Evolutionary conservation across 2,113 vertebrate species (phyloP).

Genomic region (Sorex araneus): DNA sequence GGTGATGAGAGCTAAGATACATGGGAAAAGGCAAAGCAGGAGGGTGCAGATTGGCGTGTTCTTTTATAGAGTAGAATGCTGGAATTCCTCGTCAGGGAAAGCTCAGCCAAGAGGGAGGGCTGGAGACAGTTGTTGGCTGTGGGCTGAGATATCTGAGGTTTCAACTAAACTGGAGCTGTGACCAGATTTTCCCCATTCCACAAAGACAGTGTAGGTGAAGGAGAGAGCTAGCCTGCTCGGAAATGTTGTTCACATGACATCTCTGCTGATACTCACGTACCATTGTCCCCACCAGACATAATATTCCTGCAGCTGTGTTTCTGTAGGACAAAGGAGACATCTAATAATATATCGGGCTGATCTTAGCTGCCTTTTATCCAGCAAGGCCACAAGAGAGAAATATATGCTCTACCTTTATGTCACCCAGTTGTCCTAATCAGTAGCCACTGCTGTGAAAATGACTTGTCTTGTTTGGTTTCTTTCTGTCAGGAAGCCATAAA

Average conservation of each 20-base stretch:
- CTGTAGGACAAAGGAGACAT: constrained; percentile 69
- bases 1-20: background rate
- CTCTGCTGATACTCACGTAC: constrained; percentile 70
- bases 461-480: constrained; percentile 40
- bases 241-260: constrained; percentile 65
- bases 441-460: constrained; percentile 62
- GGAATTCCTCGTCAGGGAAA: constrained; percentile 24
- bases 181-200: constrained; percentile 69
- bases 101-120: background rate
- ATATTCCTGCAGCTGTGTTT: constrained; percentile 79
- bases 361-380: constrained; percentile 56
- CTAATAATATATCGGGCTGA: constrained; percentile 63
- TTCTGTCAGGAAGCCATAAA: constrained; percentile 75
- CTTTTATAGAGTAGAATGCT: background rate
- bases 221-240: constrained; percentile 62
- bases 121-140: background rate
- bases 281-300: constrained; percentile 79
- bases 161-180: constrained; percentile 67
- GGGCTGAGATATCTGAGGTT: constrained; percentile 43
- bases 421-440: constrained; percentile 53
- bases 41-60: background rate
- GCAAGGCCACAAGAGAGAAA: constrained; percentile 1
- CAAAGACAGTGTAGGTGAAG: constrained; percentile 63
- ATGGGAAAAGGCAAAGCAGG: background rate
- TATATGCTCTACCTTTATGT: constrained; percentile 25